phyloP scores from a whole-genome alignment of 1,140 invertebrate species.

The Brachionus paranguensis region DNA sequence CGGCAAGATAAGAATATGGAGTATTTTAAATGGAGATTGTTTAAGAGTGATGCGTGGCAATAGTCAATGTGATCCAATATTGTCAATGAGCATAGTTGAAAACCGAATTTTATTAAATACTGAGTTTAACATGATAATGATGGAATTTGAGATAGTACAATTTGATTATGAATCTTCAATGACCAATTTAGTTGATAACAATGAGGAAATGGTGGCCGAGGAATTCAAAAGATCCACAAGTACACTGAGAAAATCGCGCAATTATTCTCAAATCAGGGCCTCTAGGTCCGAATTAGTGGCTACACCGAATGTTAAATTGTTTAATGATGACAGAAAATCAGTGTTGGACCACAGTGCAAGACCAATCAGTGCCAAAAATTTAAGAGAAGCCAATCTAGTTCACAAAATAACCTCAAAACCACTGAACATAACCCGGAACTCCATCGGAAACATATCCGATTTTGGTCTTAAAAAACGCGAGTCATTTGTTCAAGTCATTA shows the following conservation, averaged over 20 bases:
- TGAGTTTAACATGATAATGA: slow-evolving; percentile 49
- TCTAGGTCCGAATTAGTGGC: slow-evolving; percentile 31
- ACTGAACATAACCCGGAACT: slow-evolving; percentile 3
- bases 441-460: slow-evolving; percentile 27
- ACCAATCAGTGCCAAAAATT: slow-evolving; percentile 15
- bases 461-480: slow-evolving; percentile 21
- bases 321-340: slow-evolving; percentile 24
- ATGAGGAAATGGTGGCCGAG: neutral
- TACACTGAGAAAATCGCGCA: neutral
- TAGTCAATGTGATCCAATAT: slow-evolving; percentile 53
- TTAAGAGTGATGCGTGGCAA: slow-evolving; percentile 55
- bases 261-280: slow-evolving; percentile 23
- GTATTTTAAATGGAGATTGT: slow-evolving; percentile 53
- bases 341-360: slow-evolving; percentile 24
- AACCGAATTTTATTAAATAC: slow-evolving; percentile 54
- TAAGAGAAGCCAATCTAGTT: slow-evolving; percentile 7
- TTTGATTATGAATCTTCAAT: slow-evolving; percentile 48
- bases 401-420: slow-evolving; percentile 26
- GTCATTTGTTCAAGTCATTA: slow-evolving; percentile 1
- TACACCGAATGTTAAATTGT: slow-evolving; percentile 32
- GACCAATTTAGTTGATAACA: slow-evolving; percentile 46
- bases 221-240: neutral
- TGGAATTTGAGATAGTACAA: slow-evolving; percentile 53
- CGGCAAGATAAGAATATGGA: slow-evolving; percentile 55
- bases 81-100: slow-evolving; percentile 41